phyloP scores from a whole-genome alignment of 92 coral and sea anemone species.

The Porites evermanni region DNA sequence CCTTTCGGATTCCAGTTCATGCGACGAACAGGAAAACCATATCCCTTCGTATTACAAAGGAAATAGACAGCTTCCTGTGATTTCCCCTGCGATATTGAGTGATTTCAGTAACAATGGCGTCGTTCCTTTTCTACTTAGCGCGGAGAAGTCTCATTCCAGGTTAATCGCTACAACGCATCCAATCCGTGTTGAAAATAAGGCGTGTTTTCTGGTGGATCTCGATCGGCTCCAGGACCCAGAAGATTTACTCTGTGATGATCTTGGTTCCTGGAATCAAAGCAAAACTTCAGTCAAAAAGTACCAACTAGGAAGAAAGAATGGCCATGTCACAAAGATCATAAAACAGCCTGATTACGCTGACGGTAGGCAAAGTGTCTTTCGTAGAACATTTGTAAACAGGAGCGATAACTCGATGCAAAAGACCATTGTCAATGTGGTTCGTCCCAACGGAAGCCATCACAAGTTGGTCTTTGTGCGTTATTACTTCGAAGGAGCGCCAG shows the following conservation, averaged over 20 bases:
- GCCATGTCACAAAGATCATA: constrained; percentile 9
- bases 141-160: constrained; percentile 14
- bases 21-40: constrained; percentile 10
- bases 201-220: constrained; percentile 48
- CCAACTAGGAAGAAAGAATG: not conserved
- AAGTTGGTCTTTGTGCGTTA: constrained; percentile 61
- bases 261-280: constrained; percentile 62
- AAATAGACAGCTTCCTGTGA: constrained; percentile 19
- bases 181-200: constrained; percentile 29
- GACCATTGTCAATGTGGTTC: constrained; percentile 56
- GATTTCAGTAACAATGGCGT: constrained; percentile 21
- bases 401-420: constrained; percentile 52
- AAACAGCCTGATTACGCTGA: constrained; percentile 28
- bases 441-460: constrained; percentile 38
- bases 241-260: constrained; percentile 62
- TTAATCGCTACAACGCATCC: constrained; percentile 35
- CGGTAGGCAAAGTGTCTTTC: constrained; percentile 36
- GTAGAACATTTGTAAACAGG: constrained; percentile 46
- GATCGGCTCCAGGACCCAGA: constrained; percentile 59
- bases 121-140: constrained; percentile 24
- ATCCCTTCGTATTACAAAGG: constrained; percentile 30
- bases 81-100: not conserved
- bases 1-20: constrained; percentile 35
- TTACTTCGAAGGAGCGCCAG: constrained; percentile 56
- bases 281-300: constrained; percentile 48